phyloP scores from a whole-genome alignment of 2,113 vertebrate genomes.

The Zosterops lateralis region DNA sequence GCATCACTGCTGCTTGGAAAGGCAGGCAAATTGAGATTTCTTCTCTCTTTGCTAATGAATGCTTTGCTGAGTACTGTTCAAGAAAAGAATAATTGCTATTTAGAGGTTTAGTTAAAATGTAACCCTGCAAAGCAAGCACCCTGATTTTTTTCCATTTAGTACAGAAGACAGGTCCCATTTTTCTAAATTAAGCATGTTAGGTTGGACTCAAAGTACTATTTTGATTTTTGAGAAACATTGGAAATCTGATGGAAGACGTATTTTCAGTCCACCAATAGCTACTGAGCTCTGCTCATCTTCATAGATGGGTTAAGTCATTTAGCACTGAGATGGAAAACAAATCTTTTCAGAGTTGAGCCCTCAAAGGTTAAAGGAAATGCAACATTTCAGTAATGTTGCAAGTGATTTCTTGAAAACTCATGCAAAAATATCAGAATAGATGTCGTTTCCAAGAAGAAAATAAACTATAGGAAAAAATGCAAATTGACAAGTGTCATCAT shows the following conservation, averaged over 20 bases:
- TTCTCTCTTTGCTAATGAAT: background rate
- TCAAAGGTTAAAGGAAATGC: conserved; percentile 48
- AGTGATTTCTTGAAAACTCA: conserved; percentile 7
- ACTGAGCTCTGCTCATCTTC: background rate
- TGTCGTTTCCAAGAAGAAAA: conserved; percentile 39
- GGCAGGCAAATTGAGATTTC: background rate
- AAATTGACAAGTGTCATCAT: conserved; percentile 60
- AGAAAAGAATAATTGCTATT: background rate
- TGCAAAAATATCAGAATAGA: conserved; percentile 19
- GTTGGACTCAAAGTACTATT: background rate
- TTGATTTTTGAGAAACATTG: background rate
- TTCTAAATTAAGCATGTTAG: background rate
- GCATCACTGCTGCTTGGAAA: background rate
- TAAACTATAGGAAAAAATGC: conserved; percentile 26
- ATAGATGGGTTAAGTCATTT: background rate
- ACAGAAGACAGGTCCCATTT: background rate
- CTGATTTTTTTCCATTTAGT: background rate
- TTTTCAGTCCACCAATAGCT: background rate
- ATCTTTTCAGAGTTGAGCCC: background rate
- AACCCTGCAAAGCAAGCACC: background rate
- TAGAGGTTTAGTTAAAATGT: background rate
- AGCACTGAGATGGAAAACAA: conserved; percentile 1
- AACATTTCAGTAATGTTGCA: background rate
- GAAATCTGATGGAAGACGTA: background rate
- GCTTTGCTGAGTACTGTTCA: background rate